phyloP scores from a whole-genome alignment of 2,888 invertebrate genomes.

The Drosophila maculinotata region DNA sequence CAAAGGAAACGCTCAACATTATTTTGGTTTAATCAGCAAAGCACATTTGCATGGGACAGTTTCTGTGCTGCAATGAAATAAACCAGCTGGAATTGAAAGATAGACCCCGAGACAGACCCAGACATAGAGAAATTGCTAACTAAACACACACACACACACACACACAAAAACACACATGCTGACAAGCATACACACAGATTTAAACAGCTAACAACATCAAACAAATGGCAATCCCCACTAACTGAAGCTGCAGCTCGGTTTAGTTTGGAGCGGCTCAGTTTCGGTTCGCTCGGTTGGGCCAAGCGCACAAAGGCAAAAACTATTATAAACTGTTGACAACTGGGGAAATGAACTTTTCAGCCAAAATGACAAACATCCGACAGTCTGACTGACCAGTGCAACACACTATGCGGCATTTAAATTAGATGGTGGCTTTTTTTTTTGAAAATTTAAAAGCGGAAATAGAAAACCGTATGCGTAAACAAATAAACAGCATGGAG shows the following conservation, averaged over 20 bases:
- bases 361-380: constrained; percentile 64
- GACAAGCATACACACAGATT: neutral
- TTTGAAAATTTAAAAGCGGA: neutral
- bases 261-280: constrained; percentile 48
- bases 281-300: constrained; percentile 37
- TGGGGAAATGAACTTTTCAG: constrained; percentile 74
- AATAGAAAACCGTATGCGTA: neutral
- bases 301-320: constrained; percentile 59
- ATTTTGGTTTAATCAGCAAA: constrained; percentile 78
- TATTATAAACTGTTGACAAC: constrained; percentile 74
- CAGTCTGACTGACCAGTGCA: constrained; percentile 23
- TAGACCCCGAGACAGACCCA: constrained; percentile 43
- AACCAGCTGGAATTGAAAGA: constrained; percentile 75
- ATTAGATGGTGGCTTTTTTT: constrained; percentile 1
- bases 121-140: constrained; percentile 49
- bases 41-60: constrained; percentile 73
- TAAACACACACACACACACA: constrained; percentile 26
- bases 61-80: constrained; percentile 64
- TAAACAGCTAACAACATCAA: constrained; percentile 55
- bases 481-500: neutral
- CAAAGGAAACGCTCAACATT: constrained; percentile 67
- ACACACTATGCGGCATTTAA: constrained; percentile 18
- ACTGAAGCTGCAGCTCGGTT: constrained; percentile 17
- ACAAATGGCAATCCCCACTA: constrained; percentile 51
- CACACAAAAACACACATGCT: constrained; percentile 5